A percentile compares a stretch with the other conserved stretches of the same genome.
Conservation (phyloP, 2,113 vertebrate species). For the Ictalurus furcatus region DNA sequence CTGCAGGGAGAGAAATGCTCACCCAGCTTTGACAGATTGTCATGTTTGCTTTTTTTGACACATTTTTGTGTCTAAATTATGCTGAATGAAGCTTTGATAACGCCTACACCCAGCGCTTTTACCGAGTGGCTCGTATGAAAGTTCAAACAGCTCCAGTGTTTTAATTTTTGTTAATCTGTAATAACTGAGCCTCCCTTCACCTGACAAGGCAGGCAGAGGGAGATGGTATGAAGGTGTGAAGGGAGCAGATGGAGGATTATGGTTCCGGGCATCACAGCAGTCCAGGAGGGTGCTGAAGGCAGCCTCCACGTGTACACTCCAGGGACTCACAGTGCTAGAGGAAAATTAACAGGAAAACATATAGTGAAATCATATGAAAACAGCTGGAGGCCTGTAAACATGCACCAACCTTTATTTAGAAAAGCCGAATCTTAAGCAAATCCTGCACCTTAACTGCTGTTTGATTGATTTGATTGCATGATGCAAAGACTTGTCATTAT, state of each 20-base stretch:
- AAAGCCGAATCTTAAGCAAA: constrained; percentile 3
- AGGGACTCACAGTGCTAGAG: constrained; percentile 28
- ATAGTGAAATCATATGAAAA: constrained; percentile 30
- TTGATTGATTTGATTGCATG: background rate
- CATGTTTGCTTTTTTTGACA: constrained; percentile 34
- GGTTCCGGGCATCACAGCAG: constrained; percentile 22
- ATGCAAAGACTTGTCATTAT: background rate
- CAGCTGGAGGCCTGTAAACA: constrained; percentile 37
- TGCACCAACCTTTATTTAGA: constrained; percentile 15
- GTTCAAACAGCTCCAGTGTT: constrained; percentile 69
- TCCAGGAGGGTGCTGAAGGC: background rate
- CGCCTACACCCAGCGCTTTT: constrained; percentile 49
- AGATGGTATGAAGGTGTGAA: constrained; percentile 9
- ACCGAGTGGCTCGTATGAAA: constrained; percentile 68
- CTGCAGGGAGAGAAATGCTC: background rate
- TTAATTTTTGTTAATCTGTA: constrained; percentile 72
- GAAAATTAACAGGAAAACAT: constrained; percentile 24
- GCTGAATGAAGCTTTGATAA: constrained; percentile 48
- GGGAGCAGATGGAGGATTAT: constrained; percentile 1
- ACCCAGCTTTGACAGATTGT: constrained; percentile 34
- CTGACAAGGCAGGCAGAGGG: constrained; percentile 46
- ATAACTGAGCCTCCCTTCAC: constrained; percentile 53
- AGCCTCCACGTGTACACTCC: background rate
- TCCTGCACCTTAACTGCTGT: background rate
- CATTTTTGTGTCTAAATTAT: constrained; percentile 45